Base-by-base conservation (phyloP, 2,888 invertebrate species). In the Agrotis puta region DNA sequence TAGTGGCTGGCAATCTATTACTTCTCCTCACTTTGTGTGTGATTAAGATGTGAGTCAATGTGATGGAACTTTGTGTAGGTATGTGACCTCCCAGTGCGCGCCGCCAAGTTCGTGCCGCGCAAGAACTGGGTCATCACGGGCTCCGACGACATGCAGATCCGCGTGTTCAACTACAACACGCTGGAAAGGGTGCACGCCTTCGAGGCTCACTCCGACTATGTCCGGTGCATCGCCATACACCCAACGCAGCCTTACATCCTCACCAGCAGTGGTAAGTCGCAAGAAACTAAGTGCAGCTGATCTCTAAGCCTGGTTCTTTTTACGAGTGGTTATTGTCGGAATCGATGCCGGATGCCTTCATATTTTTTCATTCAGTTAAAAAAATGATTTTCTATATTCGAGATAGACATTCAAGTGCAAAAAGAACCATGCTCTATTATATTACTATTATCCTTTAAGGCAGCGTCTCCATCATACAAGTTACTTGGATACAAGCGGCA, bases 101-200 rank as follows among this genome's bases (percentile, higher is more conserved):
- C 99, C 1, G 99, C 99, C 0, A 98, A 98, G 88, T 99, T 99
- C 95, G 98, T 99, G 14, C 98, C 99, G 2, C 97, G 99, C 50
- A 99, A 99, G 93, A 99, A 99, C 94, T 99, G 99, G 99, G 98
- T 99, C 62, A 97, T 99, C 62, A 99, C 99, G 2, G 99, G 99
- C 22, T 99, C 99, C 0, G 99, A 99, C 96, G 98, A 98, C 92
- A 98, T 98, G 98, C 98, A 98, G 92, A 98, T 99, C 39, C 97
- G 99, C 77, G 98, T 99, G 45, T 99, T 99, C 94, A 99, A 99
- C 95, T 99, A 99, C 94, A 99, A 99, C 93, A 99, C 99, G 0
- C 93, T 99, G 84, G 99, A 99, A 92, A 96, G 99, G 85, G 98
- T 99, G 6, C 99, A 99, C 90, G 97, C 98, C 6, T 99, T 98